Evolutionary conservation across 2,797 vertebrate genomes (phyloP).

Genomic region (Sebastes vulpes): DNA sequence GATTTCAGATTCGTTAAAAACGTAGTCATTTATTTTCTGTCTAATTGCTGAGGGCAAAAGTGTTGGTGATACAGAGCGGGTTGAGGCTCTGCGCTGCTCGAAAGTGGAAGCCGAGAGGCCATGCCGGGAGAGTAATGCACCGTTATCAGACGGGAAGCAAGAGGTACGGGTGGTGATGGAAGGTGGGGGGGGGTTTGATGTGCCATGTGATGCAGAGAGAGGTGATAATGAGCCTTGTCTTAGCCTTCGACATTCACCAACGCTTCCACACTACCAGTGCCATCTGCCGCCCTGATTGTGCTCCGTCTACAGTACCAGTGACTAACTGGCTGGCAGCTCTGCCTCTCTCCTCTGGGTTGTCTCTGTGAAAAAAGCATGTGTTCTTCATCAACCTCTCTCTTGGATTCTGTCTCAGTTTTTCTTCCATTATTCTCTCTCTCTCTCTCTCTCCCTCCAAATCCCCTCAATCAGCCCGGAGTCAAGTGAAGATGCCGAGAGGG

Average conservation of each 20-base stretch:
- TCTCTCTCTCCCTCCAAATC: conserved; percentile 17
- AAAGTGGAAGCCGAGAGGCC: not conserved
- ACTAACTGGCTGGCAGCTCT: conserved; percentile 34
- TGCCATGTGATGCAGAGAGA: conserved; percentile 65
- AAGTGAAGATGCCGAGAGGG: conserved; percentile 15
- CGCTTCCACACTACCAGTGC: conserved; percentile 39
- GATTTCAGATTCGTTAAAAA: conserved; percentile 6
- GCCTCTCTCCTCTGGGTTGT: conserved; percentile 38
- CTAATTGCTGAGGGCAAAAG: conserved; percentile 7
- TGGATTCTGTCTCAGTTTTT: conserved; percentile 35
- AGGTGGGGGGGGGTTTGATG: conserved; percentile 33
- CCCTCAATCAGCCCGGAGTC: conserved; percentile 20
- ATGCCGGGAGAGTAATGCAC: conserved; percentile 6
- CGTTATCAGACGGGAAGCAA: conserved; percentile 44
- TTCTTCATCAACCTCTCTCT: conserved; percentile 50
- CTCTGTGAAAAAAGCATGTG: conserved; percentile 53
- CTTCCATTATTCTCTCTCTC: not conserved
- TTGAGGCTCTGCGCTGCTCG: not conserved
- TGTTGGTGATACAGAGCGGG: not conserved
- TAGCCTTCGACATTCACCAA: conserved; percentile 16
- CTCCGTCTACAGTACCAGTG: conserved; percentile 42
- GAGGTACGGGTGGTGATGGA: conserved; percentile 23
- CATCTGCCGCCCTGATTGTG: conserved; percentile 72
- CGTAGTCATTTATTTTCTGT: not conserved
- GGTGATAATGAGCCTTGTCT: conserved; percentile 77